phyloP scores from a whole-genome alignment of 2,113 vertebrate species.

The Caranx ignobilis region DNA sequence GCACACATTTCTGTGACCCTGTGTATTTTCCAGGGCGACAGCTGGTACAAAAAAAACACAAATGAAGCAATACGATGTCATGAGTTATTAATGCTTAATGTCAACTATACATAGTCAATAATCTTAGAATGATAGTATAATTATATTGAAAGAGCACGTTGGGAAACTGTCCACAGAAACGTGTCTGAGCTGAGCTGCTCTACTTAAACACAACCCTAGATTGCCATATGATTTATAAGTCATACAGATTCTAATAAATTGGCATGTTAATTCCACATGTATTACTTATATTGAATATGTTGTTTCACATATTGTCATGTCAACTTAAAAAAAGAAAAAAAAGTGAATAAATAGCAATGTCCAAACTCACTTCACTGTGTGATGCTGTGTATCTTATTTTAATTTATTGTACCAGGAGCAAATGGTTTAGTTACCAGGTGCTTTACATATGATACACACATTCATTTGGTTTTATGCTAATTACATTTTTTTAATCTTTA shows the following conservation, averaged over 20 bases:
- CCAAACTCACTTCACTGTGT: slow-evolving; percentile 45
- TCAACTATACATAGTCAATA: background rate
- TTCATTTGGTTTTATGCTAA: slow-evolving; percentile 13
- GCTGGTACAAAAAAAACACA: background rate
- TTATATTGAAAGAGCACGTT: background rate
- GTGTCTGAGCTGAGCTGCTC: background rate
- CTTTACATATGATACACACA: slow-evolving; percentile 22
- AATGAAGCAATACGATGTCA: slow-evolving; percentile 11
- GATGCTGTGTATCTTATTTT: slow-evolving; percentile 28
- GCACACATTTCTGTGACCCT: background rate
- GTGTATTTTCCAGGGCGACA: background rate
- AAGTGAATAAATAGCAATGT: slow-evolving; percentile 70
- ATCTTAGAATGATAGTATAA: background rate
- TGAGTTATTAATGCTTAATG: background rate
- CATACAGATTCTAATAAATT: slow-evolving; percentile 2
- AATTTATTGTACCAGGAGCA: background rate
- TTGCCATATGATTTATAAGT: background rate
- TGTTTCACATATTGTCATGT: slow-evolving; percentile 60
- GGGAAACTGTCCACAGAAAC: background rate
- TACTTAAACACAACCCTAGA: background rate
- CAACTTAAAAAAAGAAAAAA: slow-evolving; percentile 13
- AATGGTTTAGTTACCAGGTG: background rate
- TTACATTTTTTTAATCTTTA: slow-evolving; percentile 26
- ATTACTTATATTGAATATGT: slow-evolving; percentile 27
- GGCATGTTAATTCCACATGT: slow-evolving; percentile 47